A percentile compares a stretch with the other conserved stretches of the same genome.
These are phyloP conservation scores for Polydrusus cervinus DNA, from an alignment of 2,888 invertebrate genomes.

Conservation along the genomic window DNA sequence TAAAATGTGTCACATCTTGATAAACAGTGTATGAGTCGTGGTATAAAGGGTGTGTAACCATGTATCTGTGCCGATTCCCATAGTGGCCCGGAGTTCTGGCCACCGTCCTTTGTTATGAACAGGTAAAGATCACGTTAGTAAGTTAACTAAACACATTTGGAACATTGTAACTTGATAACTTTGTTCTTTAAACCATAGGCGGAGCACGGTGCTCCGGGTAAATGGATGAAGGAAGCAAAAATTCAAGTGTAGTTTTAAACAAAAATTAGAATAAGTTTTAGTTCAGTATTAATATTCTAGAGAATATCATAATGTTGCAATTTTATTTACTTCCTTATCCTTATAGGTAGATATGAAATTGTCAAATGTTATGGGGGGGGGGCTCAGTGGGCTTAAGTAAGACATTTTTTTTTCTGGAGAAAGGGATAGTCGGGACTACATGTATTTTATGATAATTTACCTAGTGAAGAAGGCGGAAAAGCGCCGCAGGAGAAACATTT, in stretches of 20 bases:
- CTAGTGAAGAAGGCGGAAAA: no score
- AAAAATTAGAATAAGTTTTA: no score
- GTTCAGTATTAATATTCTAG: no score
- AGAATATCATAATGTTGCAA: no score
- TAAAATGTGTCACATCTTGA: constrained; percentile 48
- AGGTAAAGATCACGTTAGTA: constrained; percentile 42
- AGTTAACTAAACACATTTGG: constrained; percentile 36
- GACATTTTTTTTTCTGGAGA: no score
- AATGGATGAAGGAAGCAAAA: background rate
- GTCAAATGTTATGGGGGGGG: no score
- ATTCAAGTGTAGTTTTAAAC: background rate
- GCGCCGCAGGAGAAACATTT: no score
- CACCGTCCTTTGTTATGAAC: constrained; percentile 45
- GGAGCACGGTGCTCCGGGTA: background rate
- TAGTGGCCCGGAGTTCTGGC: constrained; percentile 40
- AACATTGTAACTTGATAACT: constrained; percentile 38
- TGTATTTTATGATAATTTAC: no score
- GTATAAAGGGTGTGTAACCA: constrained; percentile 55
- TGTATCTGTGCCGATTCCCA: constrained; percentile 51
- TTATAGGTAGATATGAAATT: no score
- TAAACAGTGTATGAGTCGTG: constrained; percentile 42
- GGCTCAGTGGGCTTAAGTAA: no score
- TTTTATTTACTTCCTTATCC: no score
- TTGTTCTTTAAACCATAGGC: constrained; percentile 24
- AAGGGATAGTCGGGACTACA: no score